Evolutionary conservation across 2,113 vertebrate genomes (phyloP), one percentile per base, ranked within the genome.

Genomic region (Pleuronectes platessa): DNA sequence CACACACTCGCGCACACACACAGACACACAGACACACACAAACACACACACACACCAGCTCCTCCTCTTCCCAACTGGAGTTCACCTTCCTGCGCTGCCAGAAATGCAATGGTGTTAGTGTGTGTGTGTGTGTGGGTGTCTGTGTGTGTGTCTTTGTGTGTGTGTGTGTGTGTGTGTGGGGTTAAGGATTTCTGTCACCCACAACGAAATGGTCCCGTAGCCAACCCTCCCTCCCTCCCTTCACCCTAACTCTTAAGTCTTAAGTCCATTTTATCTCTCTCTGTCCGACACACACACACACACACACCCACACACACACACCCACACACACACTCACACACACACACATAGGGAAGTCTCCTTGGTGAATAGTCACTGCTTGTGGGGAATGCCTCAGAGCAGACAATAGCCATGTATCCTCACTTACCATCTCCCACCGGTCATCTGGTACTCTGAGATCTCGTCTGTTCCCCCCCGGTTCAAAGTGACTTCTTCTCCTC

Each of bases 341-440:
- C 76, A 68, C 72, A 59, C 71, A 27, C 63, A 71, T 23, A 62
- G 37, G 24, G 21, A 76, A 81, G 90, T 94, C 86, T 89, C 92
- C 93, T 81, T 83, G 93, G 93, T 90, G 92, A 93, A 85, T 64
- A 66, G 69, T 81, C 81, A 58, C 75, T 71, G 86, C 80, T 68
- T 68, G 73, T 35, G 42, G 88, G 92, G 94, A 95, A 95, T 94
- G 93, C 77, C 51, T 86, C 59, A 12, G 24, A 20, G 75, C 54
- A 85, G 90, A 94, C 93, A 94, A 93, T 90, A 81, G 84, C 70
- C 54, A 60, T 51, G 68, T 72, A 82, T 86, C 70, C 85, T 87
- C 74, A 83, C 89, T 88, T 77, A 87, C 86, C 90, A 73, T 90
- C 83, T 84, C 79, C 66, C 69, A 82, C 81, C 56, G 20, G 62